phyloP scores from a whole-genome alignment of 2,113 vertebrate species.

The Xenopus borealis region DNA sequence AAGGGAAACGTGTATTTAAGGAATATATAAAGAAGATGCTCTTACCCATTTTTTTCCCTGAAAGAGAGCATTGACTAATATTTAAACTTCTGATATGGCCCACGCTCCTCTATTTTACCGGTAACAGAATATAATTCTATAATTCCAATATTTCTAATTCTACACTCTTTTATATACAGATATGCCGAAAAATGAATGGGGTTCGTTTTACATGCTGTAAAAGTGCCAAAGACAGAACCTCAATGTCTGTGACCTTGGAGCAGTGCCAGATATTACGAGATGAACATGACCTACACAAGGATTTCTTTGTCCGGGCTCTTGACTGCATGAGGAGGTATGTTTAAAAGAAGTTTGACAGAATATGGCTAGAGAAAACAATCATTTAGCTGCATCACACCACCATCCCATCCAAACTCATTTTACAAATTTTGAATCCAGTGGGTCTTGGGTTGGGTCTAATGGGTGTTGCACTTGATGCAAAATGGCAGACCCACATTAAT shows the following conservation, averaged over 20 bases:
- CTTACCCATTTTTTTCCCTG: too few relatives aligned
- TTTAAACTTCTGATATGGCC: too few relatives aligned
- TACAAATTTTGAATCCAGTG: too few relatives aligned
- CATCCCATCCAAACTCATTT: too few relatives aligned
- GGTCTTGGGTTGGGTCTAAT: too few relatives aligned
- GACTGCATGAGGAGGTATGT: conserved; percentile 95
- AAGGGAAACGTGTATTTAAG: too few relatives aligned
- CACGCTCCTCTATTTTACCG: too few relatives aligned
- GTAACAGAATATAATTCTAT: too few relatives aligned
- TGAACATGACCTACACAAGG: conserved; percentile 91
- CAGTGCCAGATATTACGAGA: conserved; percentile 91
- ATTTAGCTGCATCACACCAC: background rate
- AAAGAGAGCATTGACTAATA: too few relatives aligned
- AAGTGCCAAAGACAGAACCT: conserved; percentile 98
- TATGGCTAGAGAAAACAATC: background rate
- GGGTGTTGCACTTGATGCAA: too few relatives aligned
- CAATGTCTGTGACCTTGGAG: conserved; percentile 96
- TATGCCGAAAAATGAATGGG: conserved; percentile 92
- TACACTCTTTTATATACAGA: conserved; percentile 63
- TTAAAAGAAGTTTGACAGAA: background rate
- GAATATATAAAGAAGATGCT: too few relatives aligned
- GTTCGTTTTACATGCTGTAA: conserved; percentile 98
- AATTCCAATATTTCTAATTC: background rate
- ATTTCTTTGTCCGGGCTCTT: conserved; percentile 88
- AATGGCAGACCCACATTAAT: too few relatives aligned